Evolutionary conservation across 2,113 vertebrate genomes (phyloP).

Genomic region (Aegotheles bennettii): DNA sequence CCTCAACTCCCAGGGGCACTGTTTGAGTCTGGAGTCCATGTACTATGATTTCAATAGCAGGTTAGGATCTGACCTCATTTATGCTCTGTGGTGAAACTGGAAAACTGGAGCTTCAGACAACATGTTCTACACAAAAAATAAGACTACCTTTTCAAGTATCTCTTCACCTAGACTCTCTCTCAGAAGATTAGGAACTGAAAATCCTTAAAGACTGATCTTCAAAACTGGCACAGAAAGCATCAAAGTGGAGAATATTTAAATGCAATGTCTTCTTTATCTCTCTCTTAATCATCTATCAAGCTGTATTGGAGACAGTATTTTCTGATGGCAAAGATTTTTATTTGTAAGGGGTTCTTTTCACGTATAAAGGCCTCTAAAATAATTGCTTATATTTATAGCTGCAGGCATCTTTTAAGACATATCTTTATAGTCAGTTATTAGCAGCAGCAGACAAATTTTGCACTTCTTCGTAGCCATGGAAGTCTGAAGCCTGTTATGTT

Average conservation of each 20-base stretch:
- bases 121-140: fast-evolving
- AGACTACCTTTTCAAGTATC: neutral
- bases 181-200: neutral
- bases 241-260: neutral
- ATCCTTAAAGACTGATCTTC: neutral
- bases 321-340: neutral
- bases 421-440: neutral
- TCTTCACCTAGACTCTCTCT: neutral
- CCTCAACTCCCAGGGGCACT: neutral
- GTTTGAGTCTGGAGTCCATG: neutral
- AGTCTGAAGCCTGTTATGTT: neutral
- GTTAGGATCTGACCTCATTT: neutral
- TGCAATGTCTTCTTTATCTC: neutral
- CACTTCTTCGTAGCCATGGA: neutral
- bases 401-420: neutral
- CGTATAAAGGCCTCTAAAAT: neutral
- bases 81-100: neutral
- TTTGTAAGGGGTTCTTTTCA: neutral
- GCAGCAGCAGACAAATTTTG: neutral
- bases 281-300: neutral
- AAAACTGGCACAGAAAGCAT: neutral
- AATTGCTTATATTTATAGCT: neutral
- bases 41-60: neutral
- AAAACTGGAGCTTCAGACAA: neutral
- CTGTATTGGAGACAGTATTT: neutral